A percentile compares a stretch with the other conserved stretches of the same genome.
These are phyloP conservation scores for Acipenser ruthenus DNA, from an alignment of 2,797 vertebrate genomes.

Conservation along the genomic window DNA sequence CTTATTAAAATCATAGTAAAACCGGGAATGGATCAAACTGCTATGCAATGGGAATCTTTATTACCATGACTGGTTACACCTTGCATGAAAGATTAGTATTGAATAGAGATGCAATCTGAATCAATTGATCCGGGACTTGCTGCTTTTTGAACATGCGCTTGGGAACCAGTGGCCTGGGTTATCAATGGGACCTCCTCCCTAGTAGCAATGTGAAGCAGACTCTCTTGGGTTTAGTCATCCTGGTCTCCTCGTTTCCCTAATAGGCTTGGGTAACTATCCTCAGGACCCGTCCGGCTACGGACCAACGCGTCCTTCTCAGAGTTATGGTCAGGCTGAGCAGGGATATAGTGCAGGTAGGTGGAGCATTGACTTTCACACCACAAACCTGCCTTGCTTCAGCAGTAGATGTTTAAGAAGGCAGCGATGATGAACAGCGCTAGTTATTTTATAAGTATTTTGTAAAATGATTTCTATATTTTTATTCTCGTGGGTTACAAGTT, in stretches of 20 bases:
- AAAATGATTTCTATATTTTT: slow-evolving; percentile 18
- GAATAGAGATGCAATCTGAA: too few species aligned
- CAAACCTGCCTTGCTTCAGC: slow-evolving; percentile 32
- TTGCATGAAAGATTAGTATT: too few species aligned
- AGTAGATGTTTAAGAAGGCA: slow-evolving; percentile 37
- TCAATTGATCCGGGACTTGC: too few species aligned
- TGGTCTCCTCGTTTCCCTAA: slow-evolving; percentile 79
- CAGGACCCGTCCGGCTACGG: slow-evolving; percentile 81
- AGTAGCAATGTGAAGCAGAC: slow-evolving; percentile 33
- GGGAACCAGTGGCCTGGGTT: slow-evolving; percentile 11
- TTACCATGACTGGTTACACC: too few species aligned
- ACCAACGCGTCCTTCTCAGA: slow-evolving; percentile 81
- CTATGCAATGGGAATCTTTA: too few species aligned
- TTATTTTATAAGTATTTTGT: slow-evolving; percentile 30
- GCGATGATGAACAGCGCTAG: background rate
- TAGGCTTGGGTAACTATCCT: slow-evolving; percentile 83
- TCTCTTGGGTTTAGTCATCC: slow-evolving; percentile 76
- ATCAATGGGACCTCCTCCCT: slow-evolving; percentile 19
- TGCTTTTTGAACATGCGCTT: too few species aligned
- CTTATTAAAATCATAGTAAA: too few species aligned
- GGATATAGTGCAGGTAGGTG: slow-evolving; percentile 81
- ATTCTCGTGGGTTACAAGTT: slow-evolving; percentile 22
- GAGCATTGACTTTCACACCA: slow-evolving; percentile 67
- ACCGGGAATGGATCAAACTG: too few species aligned
- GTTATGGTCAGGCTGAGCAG: slow-evolving; percentile 88